Evolutionary conservation across 2,888 invertebrate genomes (phyloP).

Genomic region (Nezara viridula): DNA sequence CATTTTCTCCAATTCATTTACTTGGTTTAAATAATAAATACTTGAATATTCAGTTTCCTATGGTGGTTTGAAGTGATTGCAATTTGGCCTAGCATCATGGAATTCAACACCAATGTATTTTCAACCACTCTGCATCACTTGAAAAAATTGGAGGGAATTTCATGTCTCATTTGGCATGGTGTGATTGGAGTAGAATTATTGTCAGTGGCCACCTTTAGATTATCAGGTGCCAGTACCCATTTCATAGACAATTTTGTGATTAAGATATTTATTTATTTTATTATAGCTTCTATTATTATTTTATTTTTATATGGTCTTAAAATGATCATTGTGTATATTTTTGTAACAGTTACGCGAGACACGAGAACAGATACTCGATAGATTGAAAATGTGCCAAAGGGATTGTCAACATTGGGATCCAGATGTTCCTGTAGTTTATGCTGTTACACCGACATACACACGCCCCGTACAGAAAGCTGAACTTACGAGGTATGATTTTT

Average conservation of each 20-base stretch:
- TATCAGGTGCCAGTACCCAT: too few species aligned
- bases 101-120: too few species aligned
- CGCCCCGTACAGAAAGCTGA: constrained; percentile 94
- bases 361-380: constrained; percentile 64
- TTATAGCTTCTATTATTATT: neutral
- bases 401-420: constrained; percentile 67
- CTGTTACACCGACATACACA: constrained; percentile 92
- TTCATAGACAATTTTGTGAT: neutral
- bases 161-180: too few species aligned
- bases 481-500: constrained; percentile 78
- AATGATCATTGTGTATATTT: neutral
- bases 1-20: too few species aligned
- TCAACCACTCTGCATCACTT: too few species aligned
- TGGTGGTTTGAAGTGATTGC: too few species aligned
- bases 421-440: constrained; percentile 82
- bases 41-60: too few species aligned
- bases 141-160: too few species aligned
- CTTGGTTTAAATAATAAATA: too few species aligned
- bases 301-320: neutral
- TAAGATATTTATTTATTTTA: neutral
- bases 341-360: constrained; percentile 64
- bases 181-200: too few species aligned
- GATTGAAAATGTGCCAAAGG: constrained; percentile 64
- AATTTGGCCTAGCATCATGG: too few species aligned
- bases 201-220: too few species aligned